phyloP scores from a whole-genome alignment of 1,140 invertebrate genomes.

The Mactra quadrangularis region DNA sequence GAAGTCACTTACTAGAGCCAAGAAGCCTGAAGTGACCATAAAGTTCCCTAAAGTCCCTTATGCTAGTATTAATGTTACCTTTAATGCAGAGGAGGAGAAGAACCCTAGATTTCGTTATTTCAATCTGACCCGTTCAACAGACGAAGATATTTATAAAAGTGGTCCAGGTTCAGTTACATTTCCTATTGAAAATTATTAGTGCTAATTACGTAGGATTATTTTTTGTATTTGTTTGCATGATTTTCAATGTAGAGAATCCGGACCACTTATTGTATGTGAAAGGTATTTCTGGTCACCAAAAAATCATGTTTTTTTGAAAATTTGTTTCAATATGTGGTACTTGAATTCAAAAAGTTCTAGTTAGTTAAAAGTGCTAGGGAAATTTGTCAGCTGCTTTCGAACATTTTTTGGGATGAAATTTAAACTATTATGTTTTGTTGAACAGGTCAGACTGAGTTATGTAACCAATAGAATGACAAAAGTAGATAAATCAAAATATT shows the following conservation, averaged over 20 bases:
- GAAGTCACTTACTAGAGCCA: conserved; percentile 55
- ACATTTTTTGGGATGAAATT: too few species aligned
- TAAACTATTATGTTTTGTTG: too few species aligned
- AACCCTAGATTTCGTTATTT: conserved; percentile 75
- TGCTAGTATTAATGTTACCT: conserved; percentile 74
- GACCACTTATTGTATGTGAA: too few species aligned
- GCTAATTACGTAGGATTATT: not conserved
- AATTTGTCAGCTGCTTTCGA: too few species aligned
- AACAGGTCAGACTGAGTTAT: too few species aligned
- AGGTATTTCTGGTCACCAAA: too few species aligned
- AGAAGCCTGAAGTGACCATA: conserved; percentile 67
- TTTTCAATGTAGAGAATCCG: conserved; percentile 20
- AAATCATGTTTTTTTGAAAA: too few species aligned
- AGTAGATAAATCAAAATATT: too few species aligned
- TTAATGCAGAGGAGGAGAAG: conserved; percentile 65
- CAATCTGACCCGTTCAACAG: conserved; percentile 65
- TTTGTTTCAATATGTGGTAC: too few species aligned
- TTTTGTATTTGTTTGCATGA: not conserved
- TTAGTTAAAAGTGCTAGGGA: too few species aligned
- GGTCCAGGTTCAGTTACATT: conserved; percentile 46
- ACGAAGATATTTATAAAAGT: conserved; percentile 66
- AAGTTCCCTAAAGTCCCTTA: conserved; percentile 75
- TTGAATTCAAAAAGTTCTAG: too few species aligned
- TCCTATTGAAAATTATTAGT: conserved; percentile 52
- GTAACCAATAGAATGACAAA: too few species aligned